Evolutionary conservation across 2,113 vertebrate genomes (phyloP).

Genomic region (Platichthys stellatus): DNA sequence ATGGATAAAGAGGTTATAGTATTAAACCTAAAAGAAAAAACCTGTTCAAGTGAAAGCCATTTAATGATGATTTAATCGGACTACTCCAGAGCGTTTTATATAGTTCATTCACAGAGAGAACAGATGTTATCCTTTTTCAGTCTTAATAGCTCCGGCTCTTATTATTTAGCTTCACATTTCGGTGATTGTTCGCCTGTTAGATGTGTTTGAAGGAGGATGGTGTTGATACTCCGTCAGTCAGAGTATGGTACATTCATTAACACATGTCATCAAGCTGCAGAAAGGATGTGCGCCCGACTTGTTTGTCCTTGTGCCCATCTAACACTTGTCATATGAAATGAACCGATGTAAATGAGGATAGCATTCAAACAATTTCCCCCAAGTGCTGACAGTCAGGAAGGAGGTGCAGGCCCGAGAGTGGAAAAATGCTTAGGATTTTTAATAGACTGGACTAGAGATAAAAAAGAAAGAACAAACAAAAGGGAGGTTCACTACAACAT

Average conservation of each 20-base stretch:
- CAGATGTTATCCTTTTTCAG: constrained; percentile 10
- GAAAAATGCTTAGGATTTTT: neutral
- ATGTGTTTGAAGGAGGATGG: no score
- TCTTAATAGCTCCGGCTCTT: constrained; percentile 31
- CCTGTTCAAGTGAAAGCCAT: no score
- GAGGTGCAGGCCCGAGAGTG: constrained; percentile 35
- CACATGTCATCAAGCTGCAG: constrained; percentile 24
- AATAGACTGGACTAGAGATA: neutral
- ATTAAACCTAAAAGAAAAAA: no score
- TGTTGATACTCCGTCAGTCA: constrained; percentile 36
- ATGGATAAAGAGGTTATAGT: no score
- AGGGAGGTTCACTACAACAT: neutral
- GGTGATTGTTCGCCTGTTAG: no score
- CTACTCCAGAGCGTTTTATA: no score
- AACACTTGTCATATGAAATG: constrained; percentile 1
- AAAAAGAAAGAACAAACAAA: neutral
- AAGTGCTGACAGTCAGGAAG: constrained; percentile 68
- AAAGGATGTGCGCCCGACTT: constrained; percentile 13
- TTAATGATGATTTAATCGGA: no score
- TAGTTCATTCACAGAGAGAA: constrained; percentile 8
- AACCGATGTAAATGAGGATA: constrained; percentile 13
- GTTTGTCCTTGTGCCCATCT: constrained; percentile 22
- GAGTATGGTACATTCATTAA: constrained; percentile 51
- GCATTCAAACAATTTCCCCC: neutral
- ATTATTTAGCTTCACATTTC: neutral